Evolutionary conservation across 2,797 vertebrate species (phyloP).

Genomic region (Tapirus indicus): DNA sequence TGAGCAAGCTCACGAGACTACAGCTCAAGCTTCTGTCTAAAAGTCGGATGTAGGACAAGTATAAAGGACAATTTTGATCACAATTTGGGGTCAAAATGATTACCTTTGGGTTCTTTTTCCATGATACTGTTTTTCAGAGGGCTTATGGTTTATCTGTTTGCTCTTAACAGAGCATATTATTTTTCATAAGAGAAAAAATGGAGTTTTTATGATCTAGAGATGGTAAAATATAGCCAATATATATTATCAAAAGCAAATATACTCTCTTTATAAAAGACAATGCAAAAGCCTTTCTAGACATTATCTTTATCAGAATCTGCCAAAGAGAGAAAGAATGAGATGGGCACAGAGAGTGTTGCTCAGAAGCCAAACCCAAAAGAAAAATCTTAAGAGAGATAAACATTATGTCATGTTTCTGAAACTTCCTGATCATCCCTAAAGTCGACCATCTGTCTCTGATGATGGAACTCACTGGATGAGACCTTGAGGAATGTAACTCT

Average conservation of each 20-base stretch:
- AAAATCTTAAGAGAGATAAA: constrained; percentile 74
- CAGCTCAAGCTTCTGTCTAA: not conserved
- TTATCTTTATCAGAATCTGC: constrained; percentile 56
- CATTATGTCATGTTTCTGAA: constrained; percentile 81
- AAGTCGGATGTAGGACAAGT: constrained; percentile 51
- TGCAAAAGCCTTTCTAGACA: constrained; percentile 21
- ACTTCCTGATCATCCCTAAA: constrained; percentile 77
- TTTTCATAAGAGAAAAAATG: constrained; percentile 26
- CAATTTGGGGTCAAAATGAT: not conserved
- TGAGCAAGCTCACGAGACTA: not conserved
- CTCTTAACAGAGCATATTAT: not conserved
- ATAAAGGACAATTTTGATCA: constrained; percentile 9
- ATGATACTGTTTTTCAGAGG: not conserved
- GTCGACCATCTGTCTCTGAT: constrained; percentile 75
- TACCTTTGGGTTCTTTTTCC: not conserved
- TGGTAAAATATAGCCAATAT: not conserved
- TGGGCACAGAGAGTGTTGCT: constrained; percentile 26
- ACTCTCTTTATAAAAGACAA: constrained; percentile 56
- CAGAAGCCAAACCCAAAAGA: constrained; percentile 73
- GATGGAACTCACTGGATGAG: constrained; percentile 64
- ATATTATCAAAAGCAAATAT: constrained; percentile 49
- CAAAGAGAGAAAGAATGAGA: not conserved
- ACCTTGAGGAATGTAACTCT: constrained; percentile 73
- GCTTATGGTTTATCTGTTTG: not conserved
- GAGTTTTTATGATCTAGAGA: constrained; percentile 39